phyloP scores from a whole-genome alignment of 2,797 vertebrate genomes.

The Muraenolepis orangiensis region DNA sequence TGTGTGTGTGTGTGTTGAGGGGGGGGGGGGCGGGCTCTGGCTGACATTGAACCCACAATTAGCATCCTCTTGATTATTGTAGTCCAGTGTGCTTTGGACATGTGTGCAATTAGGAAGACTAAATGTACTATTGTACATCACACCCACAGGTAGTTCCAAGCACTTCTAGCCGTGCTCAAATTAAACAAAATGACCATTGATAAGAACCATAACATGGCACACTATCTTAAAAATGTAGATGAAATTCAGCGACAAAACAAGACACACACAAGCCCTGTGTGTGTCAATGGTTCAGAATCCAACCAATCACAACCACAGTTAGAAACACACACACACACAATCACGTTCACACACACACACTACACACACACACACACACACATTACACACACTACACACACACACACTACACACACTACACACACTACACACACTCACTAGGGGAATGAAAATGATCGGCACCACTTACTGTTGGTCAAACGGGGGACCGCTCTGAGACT shows the following conservation, averaged over 20 bases:
- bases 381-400: background rate
- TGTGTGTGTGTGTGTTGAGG: no score
- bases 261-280: conserved; percentile 2
- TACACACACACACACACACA: background rate
- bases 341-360: background rate
- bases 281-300: background rate
- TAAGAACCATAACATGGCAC: background rate
- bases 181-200: background rate
- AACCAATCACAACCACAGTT: background rate
- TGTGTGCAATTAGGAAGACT: no score
- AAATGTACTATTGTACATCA: no score
- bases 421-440: background rate
- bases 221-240: background rate
- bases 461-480: conserved; percentile 33
- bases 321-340: background rate
- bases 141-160: background rate
- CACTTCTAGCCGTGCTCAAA: background rate
- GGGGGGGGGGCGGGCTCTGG: no score
- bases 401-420: background rate
- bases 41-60: no score
- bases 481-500: conserved; percentile 26
- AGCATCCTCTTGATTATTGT: no score
- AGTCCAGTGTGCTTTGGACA: no score
- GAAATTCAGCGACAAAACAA: background rate
- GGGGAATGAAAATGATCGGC: conserved; percentile 11